Conservation (phyloP, 2,797 vertebrate genomes). For the Poeciliopsis turneri region DNA sequence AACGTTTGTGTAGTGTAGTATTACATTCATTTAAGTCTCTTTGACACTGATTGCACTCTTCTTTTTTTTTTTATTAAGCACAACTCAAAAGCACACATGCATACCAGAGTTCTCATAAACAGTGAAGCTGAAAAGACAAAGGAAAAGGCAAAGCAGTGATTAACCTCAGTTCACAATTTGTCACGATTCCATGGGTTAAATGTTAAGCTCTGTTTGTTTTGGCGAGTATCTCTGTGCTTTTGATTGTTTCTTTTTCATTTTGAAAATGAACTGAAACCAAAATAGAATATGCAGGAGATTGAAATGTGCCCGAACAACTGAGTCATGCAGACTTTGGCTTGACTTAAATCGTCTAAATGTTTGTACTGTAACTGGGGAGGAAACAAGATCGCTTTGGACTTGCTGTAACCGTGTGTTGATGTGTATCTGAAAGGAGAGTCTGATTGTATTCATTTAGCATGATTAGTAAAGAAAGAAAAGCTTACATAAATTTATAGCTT, state of each 20-base stretch:
- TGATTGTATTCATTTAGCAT: conserved; percentile 76
- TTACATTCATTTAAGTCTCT: conserved; percentile 52
- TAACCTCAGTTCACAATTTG: conserved; percentile 9
- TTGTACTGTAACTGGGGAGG: conserved; percentile 56
- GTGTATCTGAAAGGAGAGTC: conserved; percentile 68
- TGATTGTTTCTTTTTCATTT: conserved; percentile 36
- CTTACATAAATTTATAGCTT: conserved; percentile 53
- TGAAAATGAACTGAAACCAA: conserved; percentile 17
- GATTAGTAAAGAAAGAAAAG: conserved; percentile 77
- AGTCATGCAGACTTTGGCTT: conserved; percentile 66
- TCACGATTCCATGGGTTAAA: conserved; percentile 8
- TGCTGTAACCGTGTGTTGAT: conserved; percentile 73
- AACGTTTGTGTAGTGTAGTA: conserved; percentile 56
- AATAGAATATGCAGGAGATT: conserved; percentile 19
- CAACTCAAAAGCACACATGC: conserved; percentile 78
- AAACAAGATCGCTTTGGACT: conserved; percentile 54
- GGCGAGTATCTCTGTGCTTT: conserved; percentile 56
- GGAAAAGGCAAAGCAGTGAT: not conserved
- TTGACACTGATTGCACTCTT: conserved; percentile 68
- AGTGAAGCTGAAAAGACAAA: conserved; percentile 14
- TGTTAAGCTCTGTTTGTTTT: conserved; percentile 61
- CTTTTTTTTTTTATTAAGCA: conserved; percentile 73
- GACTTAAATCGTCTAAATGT: conserved; percentile 50
- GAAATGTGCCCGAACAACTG: conserved; percentile 45
- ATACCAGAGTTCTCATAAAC: conserved; percentile 18